A percentile compares a stretch with the other conserved stretches of the same genome.
phyloP scores from a whole-genome alignment of 2,113 vertebrate species.

The Toxostoma redivivum region DNA sequence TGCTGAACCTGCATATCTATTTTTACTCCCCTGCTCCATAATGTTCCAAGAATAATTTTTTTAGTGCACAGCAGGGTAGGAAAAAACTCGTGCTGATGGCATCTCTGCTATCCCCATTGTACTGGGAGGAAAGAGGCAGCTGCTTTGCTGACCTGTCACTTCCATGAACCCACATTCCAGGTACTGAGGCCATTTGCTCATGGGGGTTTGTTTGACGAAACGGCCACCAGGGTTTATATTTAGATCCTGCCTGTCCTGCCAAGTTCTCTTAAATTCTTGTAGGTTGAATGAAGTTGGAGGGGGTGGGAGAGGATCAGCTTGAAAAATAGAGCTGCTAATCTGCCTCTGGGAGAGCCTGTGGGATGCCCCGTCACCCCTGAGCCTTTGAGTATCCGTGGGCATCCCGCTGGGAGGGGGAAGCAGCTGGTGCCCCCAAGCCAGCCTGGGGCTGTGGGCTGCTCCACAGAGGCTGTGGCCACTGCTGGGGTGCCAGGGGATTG shows the following conservation, averaged over 20 bases:
- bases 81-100: conserved; percentile 40
- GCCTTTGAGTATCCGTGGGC: not conserved
- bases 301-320: not conserved
- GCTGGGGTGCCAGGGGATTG: not conserved
- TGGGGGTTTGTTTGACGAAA: not conserved
- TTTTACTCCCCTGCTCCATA: conserved; percentile 27
- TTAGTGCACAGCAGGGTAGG: conserved; percentile 54
- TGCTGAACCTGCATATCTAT: conserved; percentile 63
- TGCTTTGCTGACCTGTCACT: conserved; percentile 33
- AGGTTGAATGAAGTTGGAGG: conserved; percentile 26
- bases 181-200: conserved; percentile 46
- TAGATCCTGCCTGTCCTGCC: conserved; percentile 42
- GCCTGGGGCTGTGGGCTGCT: not conserved
- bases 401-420: conserved; percentile 1
- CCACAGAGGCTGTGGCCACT: not conserved
- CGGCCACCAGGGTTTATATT: conserved; percentile 32
- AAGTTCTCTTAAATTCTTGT: conserved; percentile 36
- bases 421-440: not conserved
- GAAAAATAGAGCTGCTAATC: conserved; percentile 40
- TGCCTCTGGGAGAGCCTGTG: not conserved
- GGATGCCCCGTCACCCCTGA: not conserved
- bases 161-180: conserved; percentile 50
- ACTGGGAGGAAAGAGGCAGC: not conserved
- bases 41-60: conserved; percentile 53
- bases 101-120: conserved; percentile 32